Conservation (phyloP, 1,140 invertebrate species). For the Acromyrmex charruanus region DNA sequence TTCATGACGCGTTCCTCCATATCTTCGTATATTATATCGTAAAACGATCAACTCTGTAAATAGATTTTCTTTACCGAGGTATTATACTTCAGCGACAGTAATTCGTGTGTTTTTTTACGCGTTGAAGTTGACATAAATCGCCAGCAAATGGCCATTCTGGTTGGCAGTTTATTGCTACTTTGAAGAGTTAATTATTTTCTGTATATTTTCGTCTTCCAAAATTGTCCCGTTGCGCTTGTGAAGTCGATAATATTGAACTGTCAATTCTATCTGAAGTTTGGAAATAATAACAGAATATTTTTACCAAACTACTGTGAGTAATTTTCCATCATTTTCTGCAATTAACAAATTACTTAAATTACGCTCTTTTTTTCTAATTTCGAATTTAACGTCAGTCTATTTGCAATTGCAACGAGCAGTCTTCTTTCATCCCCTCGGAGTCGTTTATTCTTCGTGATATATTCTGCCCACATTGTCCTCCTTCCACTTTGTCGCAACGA, state of each 20-base stretch:
- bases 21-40: not conserved
- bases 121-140: not conserved
- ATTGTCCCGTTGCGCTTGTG: too few relatives aligned
- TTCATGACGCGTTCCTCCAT: not conserved
- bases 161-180: not conserved
- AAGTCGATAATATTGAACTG: not conserved
- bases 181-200: too few relatives aligned
- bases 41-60: not conserved
- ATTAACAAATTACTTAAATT: not conserved
- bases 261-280: not conserved
- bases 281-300: not conserved
- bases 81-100: slow-evolving; percentile 8
- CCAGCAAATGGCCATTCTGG: not conserved
- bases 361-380: not conserved
- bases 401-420: slow-evolving; percentile 10
- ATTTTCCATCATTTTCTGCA: not conserved
- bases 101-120: not conserved
- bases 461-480: not conserved
- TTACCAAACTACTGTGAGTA: not conserved
- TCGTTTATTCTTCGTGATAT: slow-evolving; percentile 2
- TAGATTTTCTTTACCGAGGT: slow-evolving; percentile 2
- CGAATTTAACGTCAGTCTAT: not conserved
- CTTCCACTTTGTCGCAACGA: slow-evolving; percentile 1
- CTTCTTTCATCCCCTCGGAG: not conserved
- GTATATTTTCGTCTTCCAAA: too few relatives aligned